Evolutionary conservation across 2,797 vertebrate genomes (phyloP).

Genomic region (Lagocephalus sceleratus): DNA sequence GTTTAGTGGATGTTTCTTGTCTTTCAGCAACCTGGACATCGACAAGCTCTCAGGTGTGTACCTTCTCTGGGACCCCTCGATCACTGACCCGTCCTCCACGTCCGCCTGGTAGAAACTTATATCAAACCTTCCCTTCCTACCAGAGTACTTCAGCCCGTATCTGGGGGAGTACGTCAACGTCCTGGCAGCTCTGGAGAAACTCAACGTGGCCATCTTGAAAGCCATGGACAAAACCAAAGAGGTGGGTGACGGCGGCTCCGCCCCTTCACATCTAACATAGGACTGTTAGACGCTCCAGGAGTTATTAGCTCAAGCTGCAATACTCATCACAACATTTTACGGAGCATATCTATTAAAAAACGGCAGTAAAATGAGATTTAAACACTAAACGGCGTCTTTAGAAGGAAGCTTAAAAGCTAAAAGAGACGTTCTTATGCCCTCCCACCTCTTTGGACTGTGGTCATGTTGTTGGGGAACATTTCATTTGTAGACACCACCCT

Average conservation of each 20-base stretch:
- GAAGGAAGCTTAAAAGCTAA: no score
- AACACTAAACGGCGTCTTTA: no score
- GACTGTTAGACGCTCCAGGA: no score
- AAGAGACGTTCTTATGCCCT: no score
- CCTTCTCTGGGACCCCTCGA: background rate
- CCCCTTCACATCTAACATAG: no score
- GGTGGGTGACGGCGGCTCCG: slow-evolving; percentile 68
- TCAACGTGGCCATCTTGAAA: slow-evolving; percentile 85
- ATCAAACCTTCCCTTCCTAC: slow-evolving; percentile 3
- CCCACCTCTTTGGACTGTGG: no score
- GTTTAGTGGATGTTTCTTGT: background rate
- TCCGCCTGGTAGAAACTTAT: background rate
- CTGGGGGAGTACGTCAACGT: slow-evolving; percentile 87
- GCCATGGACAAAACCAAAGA: slow-evolving; percentile 95
- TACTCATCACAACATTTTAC: no score
- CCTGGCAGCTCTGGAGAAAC: slow-evolving; percentile 86
- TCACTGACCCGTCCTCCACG: background rate
- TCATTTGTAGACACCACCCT: no score
- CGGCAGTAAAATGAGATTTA: no score
- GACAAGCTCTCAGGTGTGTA: slow-evolving; percentile 74
- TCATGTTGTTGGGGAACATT: no score
- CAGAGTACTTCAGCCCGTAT: slow-evolving; percentile 89
- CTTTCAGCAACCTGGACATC: slow-evolving; percentile 73
- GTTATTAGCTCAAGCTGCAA: no score
- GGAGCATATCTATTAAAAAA: no score